These are phyloP conservation scores for Sycophila texana DNA, from an alignment of 2,888 invertebrate species.

Conservation along the genomic window DNA sequence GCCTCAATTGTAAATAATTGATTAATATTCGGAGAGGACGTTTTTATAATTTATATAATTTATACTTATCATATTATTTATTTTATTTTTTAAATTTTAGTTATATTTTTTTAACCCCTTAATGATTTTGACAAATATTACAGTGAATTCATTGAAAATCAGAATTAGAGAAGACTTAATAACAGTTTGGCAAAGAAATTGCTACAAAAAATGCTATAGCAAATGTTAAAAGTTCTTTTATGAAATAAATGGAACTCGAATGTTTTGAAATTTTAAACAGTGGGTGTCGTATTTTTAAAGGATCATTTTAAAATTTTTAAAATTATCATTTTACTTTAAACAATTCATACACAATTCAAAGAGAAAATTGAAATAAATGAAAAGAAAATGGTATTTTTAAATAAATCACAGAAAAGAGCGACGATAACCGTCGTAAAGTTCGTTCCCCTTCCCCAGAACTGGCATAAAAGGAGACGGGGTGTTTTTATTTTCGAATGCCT, in stretches of 20 bases:
- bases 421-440: slow-evolving; percentile 49
- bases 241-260: too few species aligned
- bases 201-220: too few species aligned
- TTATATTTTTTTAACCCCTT: not conserved
- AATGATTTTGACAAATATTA: too few species aligned
- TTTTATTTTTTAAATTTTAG: not conserved
- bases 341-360: not conserved
- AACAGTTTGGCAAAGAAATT: too few species aligned
- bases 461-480: slow-evolving; percentile 48
- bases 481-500: slow-evolving; percentile 56
- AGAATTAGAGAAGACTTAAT: not conserved
- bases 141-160: too few species aligned
- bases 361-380: slow-evolving; percentile 43
- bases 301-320: too few species aligned
- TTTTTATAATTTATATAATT: too few species aligned
- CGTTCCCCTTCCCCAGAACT: slow-evolving; percentile 15
- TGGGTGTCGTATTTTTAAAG: too few species aligned
- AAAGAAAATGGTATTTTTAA: slow-evolving; percentile 28
- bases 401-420: slow-evolving; percentile 45
- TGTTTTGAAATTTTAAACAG: too few species aligned
- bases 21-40: too few species aligned
- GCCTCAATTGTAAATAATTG: not conserved
- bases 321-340: not conserved
- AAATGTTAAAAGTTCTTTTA: too few species aligned
- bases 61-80: not conserved